These are phyloP conservation scores for Mustela lutreola DNA, from an alignment of 2,113 vertebrate species.

Conservation along the genomic window DNA sequence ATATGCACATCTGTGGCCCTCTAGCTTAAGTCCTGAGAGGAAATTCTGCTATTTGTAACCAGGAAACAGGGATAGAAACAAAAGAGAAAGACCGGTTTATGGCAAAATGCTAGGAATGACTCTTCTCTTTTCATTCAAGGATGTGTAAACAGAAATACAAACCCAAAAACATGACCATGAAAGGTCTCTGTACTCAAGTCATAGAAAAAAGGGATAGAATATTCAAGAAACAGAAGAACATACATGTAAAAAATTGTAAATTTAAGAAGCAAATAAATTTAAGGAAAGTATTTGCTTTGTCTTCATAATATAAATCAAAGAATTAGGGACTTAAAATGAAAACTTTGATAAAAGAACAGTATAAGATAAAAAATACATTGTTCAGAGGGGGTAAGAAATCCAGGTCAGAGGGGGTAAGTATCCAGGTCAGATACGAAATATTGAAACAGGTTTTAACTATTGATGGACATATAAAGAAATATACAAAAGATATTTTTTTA, in stretches of 20 bases:
- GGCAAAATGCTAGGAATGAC: neutral
- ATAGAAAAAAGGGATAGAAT: neutral
- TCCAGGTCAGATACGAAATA: neutral
- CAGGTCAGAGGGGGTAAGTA: neutral
- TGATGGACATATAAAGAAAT: neutral
- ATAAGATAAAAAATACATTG: neutral
- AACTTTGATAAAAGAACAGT: neutral
- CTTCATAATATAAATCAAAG: neutral
- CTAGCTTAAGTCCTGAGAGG: neutral
- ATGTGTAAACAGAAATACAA: neutral
- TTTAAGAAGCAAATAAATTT: slow-evolving; percentile 9
- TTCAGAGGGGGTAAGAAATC: neutral
- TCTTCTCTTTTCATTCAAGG: neutral
- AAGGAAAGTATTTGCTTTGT: neutral
- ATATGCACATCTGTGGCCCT: neutral
- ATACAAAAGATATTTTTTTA: neutral
- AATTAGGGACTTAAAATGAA: neutral
- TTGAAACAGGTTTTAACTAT: neutral
- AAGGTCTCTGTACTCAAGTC: neutral
- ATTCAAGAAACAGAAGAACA: neutral
- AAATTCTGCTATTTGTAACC: neutral
- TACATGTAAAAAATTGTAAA: neutral
- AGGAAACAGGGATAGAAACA: neutral
- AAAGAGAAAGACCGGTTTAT: neutral
- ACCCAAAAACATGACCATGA: neutral